Conservation (phyloP, 2,113 vertebrate genomes). For the Labeo catla region DNA sequence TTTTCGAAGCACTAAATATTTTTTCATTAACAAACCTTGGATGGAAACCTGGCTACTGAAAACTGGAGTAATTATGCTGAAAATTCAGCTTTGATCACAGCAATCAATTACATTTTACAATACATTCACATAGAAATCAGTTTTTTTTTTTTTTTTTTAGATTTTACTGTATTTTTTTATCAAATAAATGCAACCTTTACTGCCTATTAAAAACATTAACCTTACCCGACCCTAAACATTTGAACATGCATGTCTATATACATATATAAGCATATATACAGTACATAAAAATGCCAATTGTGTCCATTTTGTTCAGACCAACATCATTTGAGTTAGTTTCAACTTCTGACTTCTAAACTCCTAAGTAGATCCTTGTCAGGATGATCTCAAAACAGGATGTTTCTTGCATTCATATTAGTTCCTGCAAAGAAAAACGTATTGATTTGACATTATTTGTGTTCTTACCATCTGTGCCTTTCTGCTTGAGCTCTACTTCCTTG, state of each 20-base stretch:
- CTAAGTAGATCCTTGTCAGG: background rate
- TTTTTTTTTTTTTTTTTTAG: background rate
- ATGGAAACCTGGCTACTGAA: background rate
- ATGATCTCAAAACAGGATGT: background rate
- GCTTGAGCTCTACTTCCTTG: constrained; percentile 92
- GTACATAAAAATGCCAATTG: too few species aligned
- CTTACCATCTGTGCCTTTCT: constrained; percentile 89
- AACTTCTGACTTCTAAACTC: too few species aligned
- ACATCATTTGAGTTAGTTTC: too few species aligned
- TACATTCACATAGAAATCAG: too few species aligned
- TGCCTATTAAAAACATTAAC: too few species aligned
- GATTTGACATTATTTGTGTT: background rate
- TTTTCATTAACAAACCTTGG: too few species aligned
- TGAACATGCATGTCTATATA: too few species aligned
- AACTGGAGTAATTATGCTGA: background rate
- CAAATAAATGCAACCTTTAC: background rate
- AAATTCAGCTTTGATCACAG: background rate
- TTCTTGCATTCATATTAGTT: background rate
- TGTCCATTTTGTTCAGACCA: too few species aligned
- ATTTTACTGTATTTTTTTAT: background rate
- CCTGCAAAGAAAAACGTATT: background rate
- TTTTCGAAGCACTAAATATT: too few species aligned
- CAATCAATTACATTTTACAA: background rate
- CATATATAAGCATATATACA: too few species aligned
- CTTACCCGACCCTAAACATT: too few species aligned